Conservation (phyloP, 2,888 invertebrate genomes). For the Drosophila paranaensis region DNA sequence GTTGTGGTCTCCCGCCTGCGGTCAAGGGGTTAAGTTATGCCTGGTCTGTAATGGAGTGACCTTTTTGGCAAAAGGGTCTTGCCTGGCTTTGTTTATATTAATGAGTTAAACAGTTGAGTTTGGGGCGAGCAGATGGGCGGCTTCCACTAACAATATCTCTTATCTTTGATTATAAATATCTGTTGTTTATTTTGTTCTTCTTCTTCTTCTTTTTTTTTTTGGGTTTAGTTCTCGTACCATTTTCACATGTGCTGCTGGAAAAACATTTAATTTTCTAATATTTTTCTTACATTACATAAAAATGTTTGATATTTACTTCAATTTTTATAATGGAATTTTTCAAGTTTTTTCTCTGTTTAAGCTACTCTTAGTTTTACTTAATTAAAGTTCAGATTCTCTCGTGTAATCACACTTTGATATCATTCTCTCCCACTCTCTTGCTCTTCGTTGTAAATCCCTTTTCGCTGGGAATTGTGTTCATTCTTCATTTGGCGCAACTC, state of each 20-base stretch:
- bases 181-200: slow-evolving; percentile 6
- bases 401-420: background rate
- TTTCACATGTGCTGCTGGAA: slow-evolving; percentile 7
- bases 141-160: slow-evolving; percentile 19
- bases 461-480: background rate
- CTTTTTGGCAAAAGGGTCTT: slow-evolving; percentile 45
- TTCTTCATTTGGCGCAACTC: slow-evolving; percentile 19
- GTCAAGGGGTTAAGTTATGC: slow-evolving; percentile 54
- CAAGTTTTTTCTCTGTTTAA: background rate
- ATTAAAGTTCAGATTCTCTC: background rate
- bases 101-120: slow-evolving; percentile 20
- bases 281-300: background rate
- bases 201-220: background rate
- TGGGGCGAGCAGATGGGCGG: background rate
- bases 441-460: background rate
- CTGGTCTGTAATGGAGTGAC: slow-evolving; percentile 57
- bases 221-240: background rate
- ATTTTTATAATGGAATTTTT: background rate
- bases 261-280: background rate
- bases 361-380: too few species aligned
- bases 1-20: slow-evolving; percentile 13
- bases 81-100: slow-evolving; percentile 44
- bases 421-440: background rate
- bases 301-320: background rate
- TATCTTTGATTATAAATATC: slow-evolving; percentile 32